Conservation (phyloP, 2,797 vertebrate species). For the Pristis pectinata region DNA sequence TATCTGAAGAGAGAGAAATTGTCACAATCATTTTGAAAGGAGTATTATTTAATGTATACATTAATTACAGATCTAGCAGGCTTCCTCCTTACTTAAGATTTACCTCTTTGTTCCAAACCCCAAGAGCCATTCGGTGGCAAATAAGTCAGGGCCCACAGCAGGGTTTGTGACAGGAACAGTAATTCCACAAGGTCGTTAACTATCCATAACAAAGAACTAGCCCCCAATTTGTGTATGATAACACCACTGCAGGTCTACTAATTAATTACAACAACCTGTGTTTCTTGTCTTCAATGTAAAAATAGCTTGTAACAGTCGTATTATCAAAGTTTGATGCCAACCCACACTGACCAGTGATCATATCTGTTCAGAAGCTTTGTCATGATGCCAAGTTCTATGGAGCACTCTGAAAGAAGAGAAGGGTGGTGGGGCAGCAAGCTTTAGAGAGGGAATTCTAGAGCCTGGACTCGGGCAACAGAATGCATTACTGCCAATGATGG, state of each 20-base stretch:
- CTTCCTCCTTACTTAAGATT: not conserved
- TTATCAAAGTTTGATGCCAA: not conserved
- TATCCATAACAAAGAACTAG: not conserved
- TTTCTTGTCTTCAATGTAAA: not conserved
- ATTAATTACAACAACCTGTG: not conserved
- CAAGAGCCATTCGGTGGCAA: not conserved
- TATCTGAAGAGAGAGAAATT: not conserved
- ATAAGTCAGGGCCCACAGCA: not conserved
- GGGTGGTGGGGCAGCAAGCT: not conserved
- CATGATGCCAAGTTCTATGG: not conserved
- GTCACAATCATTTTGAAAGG: not conserved
- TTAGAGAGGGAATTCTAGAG: not conserved
- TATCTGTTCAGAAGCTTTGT: not conserved
- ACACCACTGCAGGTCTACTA: not conserved
- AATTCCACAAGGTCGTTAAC: not conserved
- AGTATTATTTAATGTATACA: not conserved
- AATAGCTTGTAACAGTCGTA: not conserved
- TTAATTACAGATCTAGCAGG: not conserved
- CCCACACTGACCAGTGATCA: not conserved
- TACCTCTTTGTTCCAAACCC: not conserved
- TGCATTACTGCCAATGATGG: not conserved
- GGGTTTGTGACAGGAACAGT: not conserved
- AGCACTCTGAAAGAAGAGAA: not conserved
- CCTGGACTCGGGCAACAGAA: not conserved
- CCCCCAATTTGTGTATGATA: not conserved